Base-by-base conservation (phyloP, 2,113 vertebrate genomes). In the Fulmarus glacialis region DNA sequence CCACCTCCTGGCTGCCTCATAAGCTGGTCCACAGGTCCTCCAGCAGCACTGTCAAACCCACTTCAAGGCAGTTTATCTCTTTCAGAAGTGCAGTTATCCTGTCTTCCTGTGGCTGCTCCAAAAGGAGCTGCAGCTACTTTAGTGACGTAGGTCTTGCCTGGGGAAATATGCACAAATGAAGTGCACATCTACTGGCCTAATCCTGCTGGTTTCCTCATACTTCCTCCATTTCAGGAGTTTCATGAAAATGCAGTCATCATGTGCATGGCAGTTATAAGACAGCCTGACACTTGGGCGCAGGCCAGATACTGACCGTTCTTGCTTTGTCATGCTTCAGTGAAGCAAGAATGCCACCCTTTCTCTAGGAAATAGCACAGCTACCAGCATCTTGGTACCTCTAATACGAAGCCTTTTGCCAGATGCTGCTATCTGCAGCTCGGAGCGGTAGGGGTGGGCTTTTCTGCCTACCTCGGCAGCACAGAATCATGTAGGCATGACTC, bases 261-360 rank as follows among this genome's bases (percentile, higher is more conserved):
- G 2, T 63, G 50, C 32, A 32, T 64, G 1, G 3, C 42, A 45
- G 38, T 73, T 95, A 5, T 29, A 89, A 94, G 93, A 70, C 66
- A 80, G 26, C 53, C 68, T 72, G 96, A 95, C 81, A 93, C 81
- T 93, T 87, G 84, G 58, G 70, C 0, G 0, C 55, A 80, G 59
- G 89, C 78, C 87, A 88, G 70, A 85, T 59, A 90, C 87, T 91
- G 89, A 67, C 84, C 3, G 4, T 80, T 96, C 78, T 66, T 94
- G 91, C 82, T 93, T 82, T 88, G 93, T 90, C 84, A 70, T 73
- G 89, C 84, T 95, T 95, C 94, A 88, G 13, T 90, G 84, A 94
- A 94, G 87, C 45, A 93, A 93, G 90, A 95, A 70, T 66, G 19
- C 74, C 67, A 88, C 58, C 36, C 21, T 93, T 96, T 93, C 85